Evolutionary conservation across 1,140 invertebrate species (phyloP).

Genomic region (Batillaria attramentaria): DNA sequence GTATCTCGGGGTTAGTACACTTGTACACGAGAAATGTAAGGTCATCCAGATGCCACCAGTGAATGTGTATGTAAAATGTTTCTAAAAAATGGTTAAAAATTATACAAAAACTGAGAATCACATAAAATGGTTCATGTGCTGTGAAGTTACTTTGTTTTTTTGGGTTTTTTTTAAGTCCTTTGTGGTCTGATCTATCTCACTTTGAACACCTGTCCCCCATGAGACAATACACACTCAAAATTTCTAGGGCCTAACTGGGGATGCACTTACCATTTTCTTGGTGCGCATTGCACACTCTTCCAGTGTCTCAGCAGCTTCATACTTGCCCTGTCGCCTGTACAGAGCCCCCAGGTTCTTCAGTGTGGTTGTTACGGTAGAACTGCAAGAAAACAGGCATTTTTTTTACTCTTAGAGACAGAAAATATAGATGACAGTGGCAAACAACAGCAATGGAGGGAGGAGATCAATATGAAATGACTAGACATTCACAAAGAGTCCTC

Average conservation of each 20-base stretch:
- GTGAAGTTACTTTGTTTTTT: too few species aligned
- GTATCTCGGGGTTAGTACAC: too few species aligned
- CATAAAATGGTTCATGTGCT: too few species aligned
- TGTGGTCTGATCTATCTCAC: too few species aligned
- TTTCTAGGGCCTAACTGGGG: background rate
- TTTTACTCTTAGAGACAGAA: too few species aligned
- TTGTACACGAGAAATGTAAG: background rate
- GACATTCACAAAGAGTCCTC: too few species aligned
- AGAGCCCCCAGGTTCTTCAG: slow-evolving; percentile 96
- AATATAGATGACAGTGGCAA: too few species aligned
- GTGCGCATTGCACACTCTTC: slow-evolving; percentile 86
- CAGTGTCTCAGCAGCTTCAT: slow-evolving; percentile 97
- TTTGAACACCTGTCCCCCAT: too few species aligned
- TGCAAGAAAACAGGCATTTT: slow-evolving; percentile 50
- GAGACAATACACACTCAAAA: background rate
- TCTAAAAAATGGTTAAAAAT: background rate
- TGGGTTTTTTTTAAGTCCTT: too few species aligned
- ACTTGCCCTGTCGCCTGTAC: slow-evolving; percentile 97
- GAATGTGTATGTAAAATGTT: background rate
- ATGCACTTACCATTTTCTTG: slow-evolving; percentile 69
- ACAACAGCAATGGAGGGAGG: too few species aligned
- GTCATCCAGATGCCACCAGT: slow-evolving; percentile 14
- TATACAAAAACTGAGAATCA: background rate
- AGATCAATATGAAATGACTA: too few species aligned
- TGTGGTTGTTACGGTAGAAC: slow-evolving; percentile 95